phyloP scores from a whole-genome alignment of 2,113 vertebrate genomes.

The Mustela lutreola region DNA sequence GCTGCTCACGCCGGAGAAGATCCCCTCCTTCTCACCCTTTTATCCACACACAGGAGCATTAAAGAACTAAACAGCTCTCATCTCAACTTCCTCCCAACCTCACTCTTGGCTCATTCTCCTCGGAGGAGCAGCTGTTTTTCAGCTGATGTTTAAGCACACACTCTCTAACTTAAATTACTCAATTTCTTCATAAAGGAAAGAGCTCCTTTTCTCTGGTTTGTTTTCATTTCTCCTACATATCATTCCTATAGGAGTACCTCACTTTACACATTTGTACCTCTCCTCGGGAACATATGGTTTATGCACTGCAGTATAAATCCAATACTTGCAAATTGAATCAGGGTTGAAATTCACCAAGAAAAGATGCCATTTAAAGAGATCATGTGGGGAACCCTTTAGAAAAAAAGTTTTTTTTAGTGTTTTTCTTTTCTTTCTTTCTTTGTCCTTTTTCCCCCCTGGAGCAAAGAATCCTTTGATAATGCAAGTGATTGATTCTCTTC shows the following conservation, averaged over 20 bases:
- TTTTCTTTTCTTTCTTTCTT: neutral
- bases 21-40: conserved; percentile 88
- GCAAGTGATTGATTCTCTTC: conserved; percentile 32
- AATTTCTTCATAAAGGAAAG: conserved; percentile 77
- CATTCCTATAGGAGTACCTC: conserved; percentile 51
- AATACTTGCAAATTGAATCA: conserved; percentile 58
- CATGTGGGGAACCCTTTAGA: neutral
- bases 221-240: conserved; percentile 72
- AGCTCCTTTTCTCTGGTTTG: conserved; percentile 61
- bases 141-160: conserved; percentile 88
- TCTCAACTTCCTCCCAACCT: conserved; percentile 88
- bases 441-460: neutral
- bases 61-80: conserved; percentile 88
- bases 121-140: conserved; percentile 90
- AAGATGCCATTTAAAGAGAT: conserved; percentile 20
- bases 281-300: conserved; percentile 46
- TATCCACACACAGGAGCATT: conserved; percentile 90
- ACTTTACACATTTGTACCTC: conserved; percentile 51
- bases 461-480: conserved; percentile 58
- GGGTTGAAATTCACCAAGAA: conserved; percentile 55
- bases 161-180: conserved; percentile 84
- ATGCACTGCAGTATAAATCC: conserved; percentile 15
- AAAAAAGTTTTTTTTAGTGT: neutral
- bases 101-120: conserved; percentile 85
- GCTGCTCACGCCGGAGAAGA: conserved; percentile 85